These are phyloP conservation scores for Tubulanus polymorphus DNA, from an alignment of 2,888 invertebrate species.

Conservation along the genomic window DNA sequence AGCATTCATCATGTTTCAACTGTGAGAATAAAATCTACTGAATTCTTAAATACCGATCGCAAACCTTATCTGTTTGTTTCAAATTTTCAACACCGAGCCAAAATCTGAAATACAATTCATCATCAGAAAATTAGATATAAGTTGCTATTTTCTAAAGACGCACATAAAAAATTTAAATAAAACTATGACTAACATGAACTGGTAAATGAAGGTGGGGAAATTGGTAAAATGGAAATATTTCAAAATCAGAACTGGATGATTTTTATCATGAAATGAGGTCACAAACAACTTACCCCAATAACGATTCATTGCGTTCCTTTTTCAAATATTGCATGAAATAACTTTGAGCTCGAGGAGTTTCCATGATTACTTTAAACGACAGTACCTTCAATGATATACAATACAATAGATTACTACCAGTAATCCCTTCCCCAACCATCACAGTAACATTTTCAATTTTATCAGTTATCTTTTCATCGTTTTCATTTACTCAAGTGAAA, in stretches of 20 bases:
- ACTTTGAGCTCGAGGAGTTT: constrained; percentile 31
- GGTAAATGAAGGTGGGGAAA: too few species aligned
- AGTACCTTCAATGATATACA: constrained; percentile 28
- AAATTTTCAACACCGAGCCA: constrained; percentile 84
- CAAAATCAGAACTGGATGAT: too few species aligned
- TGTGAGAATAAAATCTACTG: not conserved
- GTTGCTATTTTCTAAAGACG: too few species aligned
- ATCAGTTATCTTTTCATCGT: not conserved
- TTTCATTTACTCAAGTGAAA: not conserved
- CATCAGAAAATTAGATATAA: too few species aligned
- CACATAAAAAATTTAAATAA: too few species aligned
- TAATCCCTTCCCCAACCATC: not conserved
- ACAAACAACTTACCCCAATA: constrained; percentile 62
- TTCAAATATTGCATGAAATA: constrained; percentile 78
- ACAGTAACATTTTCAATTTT: not conserved
- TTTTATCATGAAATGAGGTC: too few species aligned
- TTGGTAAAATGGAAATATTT: too few species aligned
- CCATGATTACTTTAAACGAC: constrained; percentile 40
- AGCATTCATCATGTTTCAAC: too few species aligned
- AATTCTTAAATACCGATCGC: not conserved
- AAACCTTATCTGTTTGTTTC: constrained; percentile 56
- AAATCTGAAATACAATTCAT: constrained; percentile 57
- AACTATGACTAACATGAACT: too few species aligned
- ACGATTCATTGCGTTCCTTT: constrained; percentile 75
- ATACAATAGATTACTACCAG: not conserved